Conservation (phyloP, 2,888 invertebrate genomes). For the Embidobia sp. region DNA sequence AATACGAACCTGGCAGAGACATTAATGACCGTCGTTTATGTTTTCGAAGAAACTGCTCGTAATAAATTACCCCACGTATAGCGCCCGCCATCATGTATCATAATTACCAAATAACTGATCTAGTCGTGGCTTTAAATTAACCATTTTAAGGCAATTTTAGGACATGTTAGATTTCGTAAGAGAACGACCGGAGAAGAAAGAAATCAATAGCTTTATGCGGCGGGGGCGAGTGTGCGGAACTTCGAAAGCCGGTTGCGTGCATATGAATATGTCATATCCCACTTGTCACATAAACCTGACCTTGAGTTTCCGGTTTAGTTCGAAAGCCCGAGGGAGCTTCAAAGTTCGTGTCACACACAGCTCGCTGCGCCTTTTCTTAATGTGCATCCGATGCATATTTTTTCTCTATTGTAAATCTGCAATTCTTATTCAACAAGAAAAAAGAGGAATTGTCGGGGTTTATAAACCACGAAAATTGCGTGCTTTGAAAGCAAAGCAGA, state of each 20-base stretch:
- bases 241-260: slow-evolving; percentile 46
- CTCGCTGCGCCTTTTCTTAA: slow-evolving; percentile 32
- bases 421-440: too few species aligned
- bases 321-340: slow-evolving; percentile 26
- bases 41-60: slow-evolving; percentile 18
- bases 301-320: slow-evolving; percentile 48
- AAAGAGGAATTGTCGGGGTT: too few species aligned
- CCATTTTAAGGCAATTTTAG: background rate
- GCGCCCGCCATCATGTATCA: slow-evolving; percentile 7
- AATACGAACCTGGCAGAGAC: background rate
- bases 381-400: too few species aligned
- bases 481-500: too few species aligned
- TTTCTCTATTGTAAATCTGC: too few species aligned
- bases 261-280: slow-evolving; percentile 48
- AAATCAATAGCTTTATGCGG: slow-evolving; percentile 24
- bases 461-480: too few species aligned
- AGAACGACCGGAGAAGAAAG: slow-evolving; percentile 4
- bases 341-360: slow-evolving; percentile 36
- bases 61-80: slow-evolving; percentile 16
- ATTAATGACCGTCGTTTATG: slow-evolving; percentile 15
- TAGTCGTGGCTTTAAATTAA: slow-evolving; percentile 9
- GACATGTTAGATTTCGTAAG: slow-evolving; percentile 15
- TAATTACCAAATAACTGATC: slow-evolving; percentile 25
- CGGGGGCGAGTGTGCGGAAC: slow-evolving; percentile 9
- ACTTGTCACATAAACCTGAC: slow-evolving; percentile 59